These are phyloP conservation scores for Stenichneumon culpator DNA, from an alignment of 2,888 invertebrate species.

Conservation along the genomic window DNA sequence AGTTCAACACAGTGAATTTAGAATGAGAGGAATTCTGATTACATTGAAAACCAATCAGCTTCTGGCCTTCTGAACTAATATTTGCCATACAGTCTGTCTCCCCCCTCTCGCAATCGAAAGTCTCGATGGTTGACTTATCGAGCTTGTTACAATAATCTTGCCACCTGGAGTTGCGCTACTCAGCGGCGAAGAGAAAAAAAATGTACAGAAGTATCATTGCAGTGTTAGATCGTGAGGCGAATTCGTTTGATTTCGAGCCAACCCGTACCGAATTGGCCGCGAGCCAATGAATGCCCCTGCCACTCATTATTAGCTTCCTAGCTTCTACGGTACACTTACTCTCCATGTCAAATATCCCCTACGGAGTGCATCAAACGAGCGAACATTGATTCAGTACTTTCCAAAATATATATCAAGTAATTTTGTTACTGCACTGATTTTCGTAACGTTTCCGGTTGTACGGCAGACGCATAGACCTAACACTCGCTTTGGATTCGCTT, in stretches of 20 bases:
- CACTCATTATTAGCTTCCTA: conserved; percentile 44
- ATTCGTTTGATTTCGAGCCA: conserved; percentile 40
- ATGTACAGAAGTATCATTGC: conserved; percentile 18
- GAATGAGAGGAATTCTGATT: neutral
- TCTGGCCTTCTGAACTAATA: neutral
- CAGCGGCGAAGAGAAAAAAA: conserved; percentile 9
- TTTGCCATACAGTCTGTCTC: neutral
- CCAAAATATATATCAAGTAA: neutral
- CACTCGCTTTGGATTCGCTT: conserved; percentile 41
- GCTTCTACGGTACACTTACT: conserved; percentile 15
- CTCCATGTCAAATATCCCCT: conserved; percentile 33
- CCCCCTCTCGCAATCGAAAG: neutral
- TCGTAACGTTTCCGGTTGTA: neutral
- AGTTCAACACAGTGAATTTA: neutral
- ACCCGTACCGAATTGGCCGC: conserved; percentile 40
- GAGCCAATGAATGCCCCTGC: conserved; percentile 50
- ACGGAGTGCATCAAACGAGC: conserved; percentile 29
- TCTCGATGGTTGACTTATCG: conserved; percentile 26
- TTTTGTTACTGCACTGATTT: neutral
- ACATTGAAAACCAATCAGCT: neutral
- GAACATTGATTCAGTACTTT: conserved; percentile 22
- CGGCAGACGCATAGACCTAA: neutral
- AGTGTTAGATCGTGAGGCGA: conserved; percentile 6
- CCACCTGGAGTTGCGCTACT: conserved; percentile 26
- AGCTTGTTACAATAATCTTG: conserved; percentile 40